Evolutionary conservation across 2,797 vertebrate species (phyloP).

Genomic region (Silurus aristotelis): DNA sequence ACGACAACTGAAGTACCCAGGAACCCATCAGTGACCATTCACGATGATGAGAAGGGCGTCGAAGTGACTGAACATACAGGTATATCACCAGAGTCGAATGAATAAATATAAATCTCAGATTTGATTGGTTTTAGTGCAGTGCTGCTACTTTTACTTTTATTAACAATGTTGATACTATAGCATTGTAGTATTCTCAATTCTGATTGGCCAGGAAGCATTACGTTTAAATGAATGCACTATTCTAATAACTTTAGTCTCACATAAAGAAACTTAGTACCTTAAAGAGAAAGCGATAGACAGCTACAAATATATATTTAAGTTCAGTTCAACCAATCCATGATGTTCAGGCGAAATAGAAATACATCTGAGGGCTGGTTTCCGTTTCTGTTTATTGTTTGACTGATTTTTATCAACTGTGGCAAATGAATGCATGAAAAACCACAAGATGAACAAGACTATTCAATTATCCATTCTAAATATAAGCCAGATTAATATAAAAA

Average conservation of each 20-base stretch:
- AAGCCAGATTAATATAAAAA: background rate
- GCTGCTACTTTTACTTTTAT: background rate
- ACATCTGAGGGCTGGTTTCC: background rate
- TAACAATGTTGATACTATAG: background rate
- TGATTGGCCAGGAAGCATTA: background rate
- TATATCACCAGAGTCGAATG: slow-evolving; percentile 10
- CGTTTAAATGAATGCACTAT: background rate
- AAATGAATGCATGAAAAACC: background rate
- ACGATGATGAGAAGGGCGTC: slow-evolving; percentile 57
- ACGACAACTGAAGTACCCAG: slow-evolving; percentile 56
- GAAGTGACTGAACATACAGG: slow-evolving; percentile 49
- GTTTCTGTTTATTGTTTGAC: background rate
- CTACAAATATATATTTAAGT: background rate
- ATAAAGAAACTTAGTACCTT: background rate
- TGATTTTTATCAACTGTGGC: background rate
- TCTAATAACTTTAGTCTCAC: background rate
- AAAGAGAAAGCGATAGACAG: background rate
- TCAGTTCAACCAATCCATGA: background rate
- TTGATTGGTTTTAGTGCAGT: background rate
- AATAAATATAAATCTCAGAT: background rate
- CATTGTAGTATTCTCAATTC: background rate
- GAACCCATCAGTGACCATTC: slow-evolving; percentile 64
- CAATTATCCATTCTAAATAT: background rate
- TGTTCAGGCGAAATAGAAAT: background rate
- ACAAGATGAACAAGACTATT: background rate